Evolutionary conservation across 2,888 invertebrate genomes (phyloP), one percentile per base, ranked within the genome.

Genomic region (Tetropium fuscum): DNA sequence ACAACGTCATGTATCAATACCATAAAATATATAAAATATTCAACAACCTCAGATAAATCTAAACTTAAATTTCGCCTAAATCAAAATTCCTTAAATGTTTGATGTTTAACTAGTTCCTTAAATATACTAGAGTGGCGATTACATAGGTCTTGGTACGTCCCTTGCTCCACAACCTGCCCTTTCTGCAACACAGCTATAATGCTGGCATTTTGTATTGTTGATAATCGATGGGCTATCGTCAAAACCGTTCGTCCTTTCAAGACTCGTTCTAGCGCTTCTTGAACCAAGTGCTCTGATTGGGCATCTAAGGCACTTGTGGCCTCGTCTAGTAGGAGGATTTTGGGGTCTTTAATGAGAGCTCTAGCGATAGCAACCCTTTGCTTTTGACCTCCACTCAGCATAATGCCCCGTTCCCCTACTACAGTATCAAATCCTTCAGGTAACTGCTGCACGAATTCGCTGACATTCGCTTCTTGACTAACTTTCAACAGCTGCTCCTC

Each of bases 301-400:
- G 96, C 88, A 80, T 97, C 97, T 69, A 97, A 83, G 3, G 97
- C 96, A 84, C 95, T 96, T 49, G 98, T 98, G 51, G 98, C 98
- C 86, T 98, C 98, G 81, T 98, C 98, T 70, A 98, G 83, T 53
- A 98, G 87, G 43, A 98, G 83, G 72, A 98, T 94, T 81, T 90
- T 92, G 3, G 98, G 98, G 82, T 97, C 93, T 87, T 94, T 95
- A 44, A 96, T 89, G 25, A 97, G 86, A 8, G 97, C 97, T 66
- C 97, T 84, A 0, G 97, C 97, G 72, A 97, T 95, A 19, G 97
- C 97, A 18, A 97, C 92, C 68, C 97, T 85, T 78, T 97, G 97
- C 73, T 94, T 93, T 82, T 97, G 97, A 0, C 97, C 97, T 22
- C 97, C 97, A 74, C 95, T 96, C 38, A 98, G 84, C 83, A 95